Evolutionary conservation across 1,140 invertebrate species (phyloP), one percentile per base, ranked within the genome.

Genomic region (Microplitis mediator): DNA sequence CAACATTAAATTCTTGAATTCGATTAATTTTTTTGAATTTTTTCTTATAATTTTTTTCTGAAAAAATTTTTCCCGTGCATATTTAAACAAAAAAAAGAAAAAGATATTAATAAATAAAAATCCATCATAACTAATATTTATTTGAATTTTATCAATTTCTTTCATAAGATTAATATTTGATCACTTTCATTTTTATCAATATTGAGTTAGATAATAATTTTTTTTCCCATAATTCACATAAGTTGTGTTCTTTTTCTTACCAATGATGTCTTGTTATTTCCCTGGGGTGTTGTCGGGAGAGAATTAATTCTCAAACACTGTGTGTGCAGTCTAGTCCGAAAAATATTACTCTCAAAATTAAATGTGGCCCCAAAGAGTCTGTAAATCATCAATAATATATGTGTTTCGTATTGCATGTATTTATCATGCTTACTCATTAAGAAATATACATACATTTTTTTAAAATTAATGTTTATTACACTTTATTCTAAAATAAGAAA

Each of bases 191-290:
- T n/a, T 14, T 54, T 54, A 11, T n/a, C 4, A 54, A n/a, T 4
- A 54, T 23, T 6, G 5, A n/a, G 52, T 54, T n/a, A 14, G 50
- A 31, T 35, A 4, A 16, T 14, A 8, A 8, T 60, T 72, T 72
- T 69, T 31, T 60, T 60, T 34, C 66, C 32, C 52, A 50, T 32
- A 16, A 31, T 8, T 64, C 35, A 31, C 11, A n/a, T 36, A 67
- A 11, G 1, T 34, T 72, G 36, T 9, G 64, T 34, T 69, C 23
- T 72, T 34, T 58, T 60, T 61, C 75, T 76, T 79, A 81, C 82
- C 81, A 82, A 81, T 84, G 79, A 82, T 81, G 74, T 73, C 62
- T 72, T 78, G 77, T 84, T 83, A 83, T 84, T 84, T 84, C 82
- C 82, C 82, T 79, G 64, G 81, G 82, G 82, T 68, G 73, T 75